These are phyloP conservation scores for Anodontia alba DNA, from an alignment of 2,888 invertebrate genomes.

Conservation along the genomic window DNA sequence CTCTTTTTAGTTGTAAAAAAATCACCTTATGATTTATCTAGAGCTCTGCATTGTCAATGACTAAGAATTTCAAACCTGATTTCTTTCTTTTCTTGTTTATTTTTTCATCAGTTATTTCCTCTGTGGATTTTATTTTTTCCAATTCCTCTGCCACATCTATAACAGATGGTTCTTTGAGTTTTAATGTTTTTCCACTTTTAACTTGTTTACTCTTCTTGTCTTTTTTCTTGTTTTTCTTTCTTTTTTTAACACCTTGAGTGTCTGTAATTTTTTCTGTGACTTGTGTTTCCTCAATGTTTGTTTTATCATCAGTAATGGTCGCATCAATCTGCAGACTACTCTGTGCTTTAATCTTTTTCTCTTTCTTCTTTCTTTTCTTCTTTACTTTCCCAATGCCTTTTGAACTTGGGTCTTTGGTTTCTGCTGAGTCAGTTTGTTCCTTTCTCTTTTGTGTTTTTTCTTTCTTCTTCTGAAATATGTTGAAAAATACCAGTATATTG, in stretches of 20 bases:
- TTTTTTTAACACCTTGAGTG: neutral
- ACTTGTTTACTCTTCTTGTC: conserved; percentile 30
- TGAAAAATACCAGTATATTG: neutral
- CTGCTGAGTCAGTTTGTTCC: neutral
- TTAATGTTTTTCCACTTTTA: neutral
- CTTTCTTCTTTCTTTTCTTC: conserved; percentile 47
- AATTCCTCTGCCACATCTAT: neutral
- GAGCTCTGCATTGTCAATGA: no score
- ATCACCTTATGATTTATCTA: no score
- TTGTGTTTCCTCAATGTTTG: neutral
- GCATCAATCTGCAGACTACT: neutral
- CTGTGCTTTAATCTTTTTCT: conserved; percentile 24
- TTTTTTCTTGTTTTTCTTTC: conserved; percentile 35
- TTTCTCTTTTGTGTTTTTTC: conserved; percentile 14
- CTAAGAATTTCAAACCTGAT: neutral
- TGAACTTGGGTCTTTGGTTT: neutral
- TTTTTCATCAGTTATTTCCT: neutral
- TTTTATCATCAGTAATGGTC: no score
- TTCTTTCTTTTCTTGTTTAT: neutral
- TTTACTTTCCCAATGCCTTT: conserved; percentile 13
- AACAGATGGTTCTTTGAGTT: neutral
- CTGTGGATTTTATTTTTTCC: neutral
- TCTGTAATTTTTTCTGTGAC: neutral
- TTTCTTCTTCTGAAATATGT: conserved; percentile 15
- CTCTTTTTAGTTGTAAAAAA: no score